Evolutionary conservation across 2,888 invertebrate species (phyloP).

Genomic region (Ypsolopha sequella): DNA sequence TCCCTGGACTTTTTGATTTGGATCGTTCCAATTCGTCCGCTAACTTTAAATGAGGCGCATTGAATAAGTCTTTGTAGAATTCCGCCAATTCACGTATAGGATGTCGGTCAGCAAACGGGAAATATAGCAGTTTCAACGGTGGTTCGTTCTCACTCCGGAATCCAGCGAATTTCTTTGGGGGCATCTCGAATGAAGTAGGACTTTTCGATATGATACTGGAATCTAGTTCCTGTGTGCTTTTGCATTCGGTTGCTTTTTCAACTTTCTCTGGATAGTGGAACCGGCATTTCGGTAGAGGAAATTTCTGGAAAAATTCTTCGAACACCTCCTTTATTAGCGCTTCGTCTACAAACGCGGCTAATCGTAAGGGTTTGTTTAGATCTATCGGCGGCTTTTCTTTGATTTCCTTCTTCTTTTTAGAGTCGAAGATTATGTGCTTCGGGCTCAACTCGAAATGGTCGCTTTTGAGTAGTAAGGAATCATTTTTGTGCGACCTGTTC

Average conservation of each 20-base stretch:
- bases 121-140: slow-evolving; percentile 79
- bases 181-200: slow-evolving; percentile 49
- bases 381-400: slow-evolving; percentile 61
- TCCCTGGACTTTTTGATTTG: slow-evolving; percentile 24
- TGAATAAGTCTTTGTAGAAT: slow-evolving; percentile 86
- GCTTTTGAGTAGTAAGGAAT: slow-evolving; percentile 86
- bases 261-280: slow-evolving; percentile 47
- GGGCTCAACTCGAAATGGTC: slow-evolving; percentile 90
- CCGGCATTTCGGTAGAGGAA: slow-evolving; percentile 43
- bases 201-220: slow-evolving; percentile 35
- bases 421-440: slow-evolving; percentile 71
- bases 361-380: slow-evolving; percentile 78
- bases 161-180: slow-evolving; percentile 54
- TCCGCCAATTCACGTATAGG: slow-evolving; percentile 81
- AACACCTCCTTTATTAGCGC: slow-evolving; percentile 35
- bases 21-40: slow-evolving; percentile 27
- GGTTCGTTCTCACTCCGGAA: slow-evolving; percentile 67
- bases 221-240: slow-evolving; percentile 52
- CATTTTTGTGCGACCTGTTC: slow-evolving; percentile 78
- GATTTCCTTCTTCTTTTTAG: slow-evolving; percentile 71
- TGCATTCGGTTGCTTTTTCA: slow-evolving; percentile 24
- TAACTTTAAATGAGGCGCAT: slow-evolving; percentile 68
- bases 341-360: slow-evolving; percentile 82
- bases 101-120: slow-evolving; percentile 82
- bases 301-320: slow-evolving; percentile 44